Base-by-base conservation (phyloP, 2,113 vertebrate genomes). In the Lepus europaeus region DNA sequence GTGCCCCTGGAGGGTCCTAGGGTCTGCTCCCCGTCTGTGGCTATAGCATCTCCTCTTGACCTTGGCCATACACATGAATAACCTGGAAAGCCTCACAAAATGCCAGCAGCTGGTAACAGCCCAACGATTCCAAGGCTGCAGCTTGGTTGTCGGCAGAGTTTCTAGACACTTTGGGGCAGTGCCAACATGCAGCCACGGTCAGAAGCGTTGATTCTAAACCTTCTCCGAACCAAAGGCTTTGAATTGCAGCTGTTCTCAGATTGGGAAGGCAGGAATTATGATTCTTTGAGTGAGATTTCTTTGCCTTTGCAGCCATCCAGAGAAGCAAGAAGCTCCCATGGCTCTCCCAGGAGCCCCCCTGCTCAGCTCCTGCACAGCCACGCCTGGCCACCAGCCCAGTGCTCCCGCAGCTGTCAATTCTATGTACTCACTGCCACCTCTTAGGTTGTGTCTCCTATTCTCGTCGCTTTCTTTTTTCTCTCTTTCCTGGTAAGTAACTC, bases 71-170 rank as follows among this genome's bases (percentile, higher is more conserved):
- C 3, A 51, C 11, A 5, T n/a, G 39, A 59, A 36, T 16, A 68
- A 23, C 51, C 12, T 2, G 61, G 66, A 63, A 9, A 66, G 56
- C 25, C 64, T 25, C 56, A 9, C 29, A 11, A 31, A 87, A 36
- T 31, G 12, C 22, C 0, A 7, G n/a, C 20, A 36, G 1, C 53
- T 22, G 25, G 12, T 12, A 12, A 27, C 59, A 23, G 17, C 7
- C 36, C 33, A 51, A 22, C 66, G n/a, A 49, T 51, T 70, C 66
- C 13, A 22, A 3, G 29, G 6, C 49, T 45, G n/a, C 33, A 68
- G 63, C 49, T 31, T 89, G 64, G 10, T 10, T 39, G 23, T 45
- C 29, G 6, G 45, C 45, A 31, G 31, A 64, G 19, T 69, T 82
- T 74, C 89, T 74, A 70, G 72, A 91, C 81, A 36, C 20, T 72